Base-by-base conservation (phyloP, 2,888 invertebrate genomes). In the Molanna angustata region DNA sequence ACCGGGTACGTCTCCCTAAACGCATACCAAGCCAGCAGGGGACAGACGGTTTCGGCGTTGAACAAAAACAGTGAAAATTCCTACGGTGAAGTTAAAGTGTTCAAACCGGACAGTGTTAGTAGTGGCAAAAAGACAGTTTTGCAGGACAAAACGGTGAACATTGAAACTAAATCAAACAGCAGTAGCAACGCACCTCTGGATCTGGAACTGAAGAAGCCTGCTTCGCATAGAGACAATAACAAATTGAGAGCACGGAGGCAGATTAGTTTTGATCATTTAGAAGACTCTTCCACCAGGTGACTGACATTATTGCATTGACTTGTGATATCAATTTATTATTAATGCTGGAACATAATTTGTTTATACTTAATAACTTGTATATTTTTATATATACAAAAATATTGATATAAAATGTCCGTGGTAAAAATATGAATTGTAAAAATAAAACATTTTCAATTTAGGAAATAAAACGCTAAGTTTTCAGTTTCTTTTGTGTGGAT, bases 201-300 rank as follows among this genome's bases (percentile, higher is more conserved):
- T 57, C 57, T 72, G 1, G 56, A 59, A 16, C 54, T 73, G 0
- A 73, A 69, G 58, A 73, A 72, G 58, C 72, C 73, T 0, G 73
- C 71, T 3, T 74, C 70, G 0, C 77, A 71, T 56, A 75, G 72
- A 59, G 77, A 74, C 58, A 72, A 70, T 1, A 71, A 71, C 19
- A 78, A 74, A 63, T 72, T 76, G 65, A 74, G 79, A 61, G 82
- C 79, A 1, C 69, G 80, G 13, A 69, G 82, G 22, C 82, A 82
- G 64, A 82, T 83, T 62, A 77, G 77, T 62, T 82, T 83, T 63
- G 82, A 82, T 65, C 79, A 76, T 64, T 64, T 74, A 22, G 75
- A 76, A 55, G 51, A 44, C 14, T 73, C 74, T 54, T 72, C 74
- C 42, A 74, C 73, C 59, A 72, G 76, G 64, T 77, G 73, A 76